Base-by-base conservation (phyloP, 1,140 invertebrate species). In the Gryon sp. region DNA sequence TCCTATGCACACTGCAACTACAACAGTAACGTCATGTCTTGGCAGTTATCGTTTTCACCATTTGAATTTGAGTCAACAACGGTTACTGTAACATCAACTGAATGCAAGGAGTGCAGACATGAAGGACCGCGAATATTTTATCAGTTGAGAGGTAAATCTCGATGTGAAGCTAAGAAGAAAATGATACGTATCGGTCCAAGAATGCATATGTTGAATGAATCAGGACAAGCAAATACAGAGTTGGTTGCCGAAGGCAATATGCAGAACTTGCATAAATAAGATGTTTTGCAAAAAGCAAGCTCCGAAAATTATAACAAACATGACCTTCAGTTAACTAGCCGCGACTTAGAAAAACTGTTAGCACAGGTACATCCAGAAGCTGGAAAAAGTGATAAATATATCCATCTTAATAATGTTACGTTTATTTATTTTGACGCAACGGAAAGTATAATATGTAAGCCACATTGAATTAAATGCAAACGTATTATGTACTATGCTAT, bases 371-470 rank as follows among this genome's bases (percentile, higher is more conserved):
- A 28, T 7, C 7, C 26, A 3, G 26, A 28, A 28, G 2, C 1
- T 9, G 7, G 20, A 8, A 28, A 20, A 14, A 8, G 7, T 0
- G 19, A 53, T 5, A 55, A 18, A 11, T 55, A 26, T 11, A 9
- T 55, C 4, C 34, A 26, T 18, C 6, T 16, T n/a, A 15, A 28
- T 2, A 11, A 41, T n/a, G 19, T 12, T 11, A 26, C 7, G 3
- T 40, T 26, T 14, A 1, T 55, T n/a, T 18, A 55, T 26, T 26
- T 55, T 11, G 34, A 55, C 41, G 24, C 50, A 0, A 55, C 50
- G 7, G 36, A 36, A 6, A 41, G 34, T n/a, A 18, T 55, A 8
- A 11, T 41, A 2, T n/a, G 50, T 7, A 26, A 16, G 11, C 50
- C 50, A 0, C 0, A 26, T 16, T 12, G 20, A 18, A 6, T 55